Conservation (phyloP, 2,113 vertebrate genomes). For the Electrona antarctica region DNA sequence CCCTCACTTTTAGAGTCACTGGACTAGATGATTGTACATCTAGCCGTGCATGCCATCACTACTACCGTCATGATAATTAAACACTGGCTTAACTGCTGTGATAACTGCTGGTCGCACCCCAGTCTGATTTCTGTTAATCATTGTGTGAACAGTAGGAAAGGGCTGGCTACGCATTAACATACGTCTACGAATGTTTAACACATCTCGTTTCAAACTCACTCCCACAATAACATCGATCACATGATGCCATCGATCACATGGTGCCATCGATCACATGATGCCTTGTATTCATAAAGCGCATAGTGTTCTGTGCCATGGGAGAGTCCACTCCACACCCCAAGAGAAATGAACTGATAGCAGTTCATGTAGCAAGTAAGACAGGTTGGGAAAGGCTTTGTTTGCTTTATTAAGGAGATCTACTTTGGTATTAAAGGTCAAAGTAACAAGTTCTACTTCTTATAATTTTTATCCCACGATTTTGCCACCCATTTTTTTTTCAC, state of each 20-base stretch:
- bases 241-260: neutral
- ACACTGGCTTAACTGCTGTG: neutral
- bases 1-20: too few species aligned
- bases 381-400: too few species aligned
- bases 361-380: too few species aligned
- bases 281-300: neutral
- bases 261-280: neutral
- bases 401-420: too few species aligned
- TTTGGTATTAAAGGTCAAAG: too few species aligned
- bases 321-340: too few species aligned
- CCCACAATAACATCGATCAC: neutral
- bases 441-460: too few species aligned
- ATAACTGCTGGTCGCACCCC: constrained; percentile 18
- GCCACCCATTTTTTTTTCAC: too few species aligned
- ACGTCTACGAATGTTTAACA: constrained; percentile 45
- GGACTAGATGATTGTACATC: neutral
- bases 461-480: too few species aligned
- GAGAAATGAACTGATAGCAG: too few species aligned
- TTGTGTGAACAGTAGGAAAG: constrained; percentile 22
- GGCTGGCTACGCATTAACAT: constrained; percentile 39
- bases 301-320: neutral
- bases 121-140: constrained; percentile 44
- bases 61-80: neutral
- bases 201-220: constrained; percentile 20
- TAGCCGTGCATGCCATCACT: neutral